These are phyloP conservation scores for Rhadina sibilatrix DNA, from an alignment of 2,113 vertebrate genomes.

Conservation along the genomic window DNA sequence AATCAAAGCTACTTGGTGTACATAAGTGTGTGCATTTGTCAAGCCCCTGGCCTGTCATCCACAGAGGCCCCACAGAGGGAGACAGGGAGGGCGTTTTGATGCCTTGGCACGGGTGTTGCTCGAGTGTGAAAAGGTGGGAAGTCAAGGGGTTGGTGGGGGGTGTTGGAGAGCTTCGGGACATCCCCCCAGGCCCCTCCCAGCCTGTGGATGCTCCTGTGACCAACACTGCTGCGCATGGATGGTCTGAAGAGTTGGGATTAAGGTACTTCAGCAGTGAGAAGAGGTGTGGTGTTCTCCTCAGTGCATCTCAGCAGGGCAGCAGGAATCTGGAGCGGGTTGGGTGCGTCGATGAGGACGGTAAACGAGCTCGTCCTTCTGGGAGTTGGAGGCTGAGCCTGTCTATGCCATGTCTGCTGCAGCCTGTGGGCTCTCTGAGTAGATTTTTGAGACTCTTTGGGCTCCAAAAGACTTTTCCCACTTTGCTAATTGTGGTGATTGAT, in stretches of 20 bases:
- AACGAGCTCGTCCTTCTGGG: neutral
- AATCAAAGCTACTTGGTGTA: slow-evolving; percentile 62
- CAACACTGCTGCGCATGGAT: fast-evolving
- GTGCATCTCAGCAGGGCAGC: neutral
- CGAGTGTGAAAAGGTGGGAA: neutral
- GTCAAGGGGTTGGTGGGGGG: too few relatives aligned
- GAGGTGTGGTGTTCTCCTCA: neutral
- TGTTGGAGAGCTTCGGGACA: neutral
- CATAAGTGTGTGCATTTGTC: neutral
- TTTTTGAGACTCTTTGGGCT: neutral
- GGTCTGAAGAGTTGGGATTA: neutral
- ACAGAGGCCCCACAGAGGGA: neutral
- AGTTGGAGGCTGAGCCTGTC: neutral
- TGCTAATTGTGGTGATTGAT: too few relatives aligned
- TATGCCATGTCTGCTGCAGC: neutral
- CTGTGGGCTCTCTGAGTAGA: neutral
- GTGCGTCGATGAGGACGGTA: neutral
- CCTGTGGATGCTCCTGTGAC: neutral
- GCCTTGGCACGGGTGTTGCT: neutral
- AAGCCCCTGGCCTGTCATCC: neutral
- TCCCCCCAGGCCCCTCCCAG: neutral
- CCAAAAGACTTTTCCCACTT: neutral
- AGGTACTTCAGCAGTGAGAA: neutral
- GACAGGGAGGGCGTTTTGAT: neutral
- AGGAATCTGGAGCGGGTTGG: neutral